Base-by-base conservation (phyloP, 2,888 invertebrate genomes). In the Drosophila multiciliata region DNA sequence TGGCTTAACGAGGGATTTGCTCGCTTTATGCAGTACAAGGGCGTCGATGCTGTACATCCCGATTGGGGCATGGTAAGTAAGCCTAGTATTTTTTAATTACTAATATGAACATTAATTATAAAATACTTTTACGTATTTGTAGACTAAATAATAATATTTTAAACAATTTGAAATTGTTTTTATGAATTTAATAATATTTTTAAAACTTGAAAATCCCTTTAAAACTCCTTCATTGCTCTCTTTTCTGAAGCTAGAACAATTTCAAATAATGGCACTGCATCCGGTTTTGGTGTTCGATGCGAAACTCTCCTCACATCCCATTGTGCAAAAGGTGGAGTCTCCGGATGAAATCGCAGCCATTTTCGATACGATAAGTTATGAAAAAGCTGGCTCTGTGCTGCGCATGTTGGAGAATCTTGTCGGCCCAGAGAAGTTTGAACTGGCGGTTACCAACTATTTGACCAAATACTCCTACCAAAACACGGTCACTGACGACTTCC, bases 1-100 rank as follows among this genome's bases (percentile, higher is more conserved):
- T 97, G 98, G 98, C 93, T 98, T 29, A 98, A 98, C 90, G 97
- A 97, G 93, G 98, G 98, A 0, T 98, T 98, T 92, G 98, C 98
- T 1, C 95, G 96, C 1, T 98, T 96, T 91, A 97, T 98, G 94
- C 96, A 97, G 92, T 97, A 95, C 82, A 97, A 97, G 92, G 96
- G 97, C 20, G 94, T 96, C 0, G 93, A 96, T 81, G 93, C 94
- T 7, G 95, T 95, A 38, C 94, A 96, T 80, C 95, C 96, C 0
- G 95, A 96, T 2, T 98, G 97, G 97, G 95, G 96, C 85, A 95
- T 97, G 95, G 97, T 97, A 70, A 64, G 72, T 57, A 0, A 2
- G 4, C n/a, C n/a, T n/a, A 3, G 3, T n/a, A 3, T 8, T 1
- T 3, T 26, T 3, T 11, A 23, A 23, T 7, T 33, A 36, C 7